Evolutionary conservation across 2,113 vertebrate genomes (phyloP), one percentile per base, ranked within the genome.

Genomic region (Marcusenius ussheri): DNA sequence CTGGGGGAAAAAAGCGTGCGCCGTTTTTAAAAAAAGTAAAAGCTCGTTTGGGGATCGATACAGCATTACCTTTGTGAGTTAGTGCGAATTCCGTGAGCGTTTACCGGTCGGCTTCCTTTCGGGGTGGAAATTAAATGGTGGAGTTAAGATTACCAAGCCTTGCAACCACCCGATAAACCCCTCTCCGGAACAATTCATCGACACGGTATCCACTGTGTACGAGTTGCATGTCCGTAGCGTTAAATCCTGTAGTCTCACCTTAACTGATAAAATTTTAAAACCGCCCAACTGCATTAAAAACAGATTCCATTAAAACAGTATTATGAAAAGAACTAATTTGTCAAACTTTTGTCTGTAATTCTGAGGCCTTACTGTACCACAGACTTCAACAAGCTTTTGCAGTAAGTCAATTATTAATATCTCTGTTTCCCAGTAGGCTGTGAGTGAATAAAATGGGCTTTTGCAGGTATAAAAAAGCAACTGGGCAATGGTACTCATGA

Each of bases 391-490:
- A 84, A 45, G 83, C 39, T n/a, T 45, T 62, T 13, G 45, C 83
- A n/a, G 39, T 47, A 17, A 45, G 15, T 83, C 77, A 83, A 45
- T 83, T 83, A 83, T 83, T 83, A 83, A 83, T 83, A 45, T 83
- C 42, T 83, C 42, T 45, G 21, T 47, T 84, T 84, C 19, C 83
- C 83, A 46, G 83, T 21, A 84, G 42, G 42, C 46, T 84, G 39
- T 39, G 19, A 24, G 45, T 84, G 83, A 47, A 84, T 84, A 84
- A 84, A 84, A 84, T 84, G 45, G 35, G 15, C 74, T 80, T 80
- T 80, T 80, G 74, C 35, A 80, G 74, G 74, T 80, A 77, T 77
- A 39, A 39, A 77, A 77, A 39, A 77, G 70, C 70, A 77, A 80
- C 31, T 39, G 27, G 35, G 74, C 17, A 42, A 19, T 7, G 13